Base-by-base conservation (phyloP, 23 tunicate genomes). In the Ascidia mentula region DNA sequence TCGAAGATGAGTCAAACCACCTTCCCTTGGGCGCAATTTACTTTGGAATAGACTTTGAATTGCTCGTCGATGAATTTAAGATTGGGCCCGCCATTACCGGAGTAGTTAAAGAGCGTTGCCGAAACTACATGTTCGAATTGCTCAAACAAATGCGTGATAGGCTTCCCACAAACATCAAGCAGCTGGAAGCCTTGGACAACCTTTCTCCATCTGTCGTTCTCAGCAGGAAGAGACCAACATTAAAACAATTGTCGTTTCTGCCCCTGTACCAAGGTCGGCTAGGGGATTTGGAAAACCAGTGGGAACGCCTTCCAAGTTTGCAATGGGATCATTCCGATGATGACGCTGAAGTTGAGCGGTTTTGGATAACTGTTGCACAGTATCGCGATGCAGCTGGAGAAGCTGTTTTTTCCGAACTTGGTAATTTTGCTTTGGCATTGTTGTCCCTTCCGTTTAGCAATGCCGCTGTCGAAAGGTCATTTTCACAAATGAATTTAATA, bases 111-210 rank as follows among this genome's bases (percentile, higher is more conserved):
- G 15, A 42, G 15, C 12, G 53, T 15, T 42, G 53, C 53, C 53
- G 53, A 42, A 42, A 42, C 53, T 42, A 53, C 65, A 53, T 53
- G 65, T 53, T 53, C 2, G 65, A 53, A 53, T 53, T 53, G 65
- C 65, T 5, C 28, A 3, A 9, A 53, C 4, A 53, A 9, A 53
- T 53, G 65, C 53, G 53, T 42, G 53, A 42, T 42, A 42, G 53
- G 53, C 53, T 42, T 42, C 53, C 53, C 53, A 15, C 53, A 42
- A 42, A 42, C 53, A 42, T 9, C 12, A 12, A 42, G 53, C 53
- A 42, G 53, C 53, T 42, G 15, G 15, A 42, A 42, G 12, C 53
- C 12, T 42, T 42, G 15, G 15, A 42, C 53, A 15, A 42, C 15
- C 53, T 42, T 42, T 15, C 53, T 15, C 53, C 53, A 42, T 42